Evolutionary conservation across 2,888 invertebrate species (phyloP), one percentile per base, ranked within the genome.

Genomic region (Zelleria hepariella): DNA sequence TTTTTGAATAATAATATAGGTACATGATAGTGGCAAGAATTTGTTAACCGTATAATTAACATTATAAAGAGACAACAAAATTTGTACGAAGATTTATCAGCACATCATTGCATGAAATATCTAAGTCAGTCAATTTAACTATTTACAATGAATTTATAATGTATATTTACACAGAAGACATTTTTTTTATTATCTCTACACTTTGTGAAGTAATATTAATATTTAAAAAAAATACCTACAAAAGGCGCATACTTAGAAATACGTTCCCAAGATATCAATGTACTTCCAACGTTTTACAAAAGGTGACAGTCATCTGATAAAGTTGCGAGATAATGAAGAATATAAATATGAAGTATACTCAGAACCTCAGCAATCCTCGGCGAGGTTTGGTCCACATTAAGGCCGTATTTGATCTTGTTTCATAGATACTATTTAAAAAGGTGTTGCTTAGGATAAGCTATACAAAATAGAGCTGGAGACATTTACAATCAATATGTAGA

Each of bases 341-440:
- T 70, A 60, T 66, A 65, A 68, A 65, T 69, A 72, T 71, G 70
- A n/a, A 57, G 65, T 72, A 70, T 72, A 68, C 74, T 69, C 67
- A 67, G 66, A 71, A 72, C 73, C 70, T 70, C 60, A 59, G n/a
- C n/a, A n/a, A n/a, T 60, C 65, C 70, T 67, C 70, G 77, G 67
- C 68, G 71, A 75, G 72, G 72, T 77, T 86, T 86, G 86, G 86
- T 86, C 86, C 86, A 71, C 76, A 70, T 70, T 85, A 86, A 86
- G 85, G 86, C 86, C 75, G 32, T 15, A 15, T 42, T 42, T 42
- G 32, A 42, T 42, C 32, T 42, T 15, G 32, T 42, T 15, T 15
- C 32, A 42, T 4, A 42, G 10, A 5, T 42, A 6, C 42, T 10
- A 8, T 42, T 42, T 42, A 6, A 42, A 42, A 10, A 42, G 32